Evolutionary conservation across 2,113 vertebrate species (phyloP).

Genomic region (Pedionomus torquatus): DNA sequence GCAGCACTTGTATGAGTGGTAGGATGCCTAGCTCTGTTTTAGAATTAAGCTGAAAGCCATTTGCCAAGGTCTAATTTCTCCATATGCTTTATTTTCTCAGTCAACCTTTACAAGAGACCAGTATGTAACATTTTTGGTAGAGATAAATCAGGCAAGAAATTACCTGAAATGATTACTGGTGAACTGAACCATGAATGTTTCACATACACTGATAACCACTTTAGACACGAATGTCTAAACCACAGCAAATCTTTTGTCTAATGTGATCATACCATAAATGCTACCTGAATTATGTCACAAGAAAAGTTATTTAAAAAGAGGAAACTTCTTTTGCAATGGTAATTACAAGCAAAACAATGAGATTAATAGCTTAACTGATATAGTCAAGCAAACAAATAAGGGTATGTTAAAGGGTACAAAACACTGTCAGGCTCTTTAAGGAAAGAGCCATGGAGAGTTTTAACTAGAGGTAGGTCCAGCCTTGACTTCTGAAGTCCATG

Average conservation of each 20-base stretch:
- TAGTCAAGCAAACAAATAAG: neutral
- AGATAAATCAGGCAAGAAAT: neutral
- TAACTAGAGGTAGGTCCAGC: neutral
- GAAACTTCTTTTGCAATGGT: neutral
- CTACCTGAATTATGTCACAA: neutral
- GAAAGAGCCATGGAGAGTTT: neutral
- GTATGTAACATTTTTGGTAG: neutral
- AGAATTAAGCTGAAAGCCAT: neutral
- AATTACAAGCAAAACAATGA: neutral
- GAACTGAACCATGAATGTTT: neutral
- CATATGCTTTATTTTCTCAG: neutral
- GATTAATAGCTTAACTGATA: neutral
- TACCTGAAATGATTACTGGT: neutral
- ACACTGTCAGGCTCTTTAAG: neutral
- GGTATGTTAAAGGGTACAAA: neutral
- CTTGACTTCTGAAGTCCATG: neutral
- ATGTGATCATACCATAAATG: neutral
- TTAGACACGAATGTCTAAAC: no score
- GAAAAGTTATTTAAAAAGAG: neutral
- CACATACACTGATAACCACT: neutral
- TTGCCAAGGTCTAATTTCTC: neutral
- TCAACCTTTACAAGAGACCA: neutral
- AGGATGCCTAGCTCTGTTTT: neutral
- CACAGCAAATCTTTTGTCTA: neutral
- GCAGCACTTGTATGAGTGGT: neutral